Percentiles rank a stretch among this genome's conserved stretches.
phyloP scores from a whole-genome alignment of 2,797 vertebrate genomes.

The Lacerta bilineata region DNA sequence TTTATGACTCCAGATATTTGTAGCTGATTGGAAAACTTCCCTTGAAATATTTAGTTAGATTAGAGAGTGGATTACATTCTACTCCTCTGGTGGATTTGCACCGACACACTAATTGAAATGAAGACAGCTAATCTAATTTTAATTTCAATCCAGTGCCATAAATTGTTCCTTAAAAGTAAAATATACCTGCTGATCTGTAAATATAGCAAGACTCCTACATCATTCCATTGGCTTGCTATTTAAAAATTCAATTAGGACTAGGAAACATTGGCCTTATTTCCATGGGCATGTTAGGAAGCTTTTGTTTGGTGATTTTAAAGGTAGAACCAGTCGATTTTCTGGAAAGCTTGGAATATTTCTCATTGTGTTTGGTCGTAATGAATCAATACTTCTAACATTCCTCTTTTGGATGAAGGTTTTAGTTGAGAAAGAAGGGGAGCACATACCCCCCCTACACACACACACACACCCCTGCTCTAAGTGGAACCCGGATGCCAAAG shows the following conservation, averaged over 20 bases:
- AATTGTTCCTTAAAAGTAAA: conserved; percentile 70
- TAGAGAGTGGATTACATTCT: conserved; percentile 33
- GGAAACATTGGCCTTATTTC: conserved; percentile 55
- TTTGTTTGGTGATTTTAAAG: conserved; percentile 42
- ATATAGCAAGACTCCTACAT: conserved; percentile 62
- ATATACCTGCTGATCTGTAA: conserved; percentile 74
- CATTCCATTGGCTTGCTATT: conserved; percentile 61
- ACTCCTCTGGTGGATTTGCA: conserved; percentile 54
- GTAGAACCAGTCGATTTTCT: conserved; percentile 29
- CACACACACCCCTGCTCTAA: conserved; percentile 68
- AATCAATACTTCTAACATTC: conserved; percentile 60
- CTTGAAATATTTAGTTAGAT: conserved; percentile 58
- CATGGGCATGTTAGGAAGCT: conserved; percentile 31
- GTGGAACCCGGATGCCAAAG: conserved; percentile 83
- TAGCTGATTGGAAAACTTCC: conserved; percentile 61
- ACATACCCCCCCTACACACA: conserved; percentile 62
- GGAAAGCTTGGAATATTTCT: conserved; percentile 5
- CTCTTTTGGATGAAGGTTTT: conserved; percentile 58
- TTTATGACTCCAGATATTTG: conserved; percentile 34
- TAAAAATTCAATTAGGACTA: conserved; percentile 63
- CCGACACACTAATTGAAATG: conserved; percentile 67
- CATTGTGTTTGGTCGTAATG: conserved; percentile 48
- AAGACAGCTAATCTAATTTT: conserved; percentile 71
- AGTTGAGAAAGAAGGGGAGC: conserved; percentile 74
- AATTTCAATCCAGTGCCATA: conserved; percentile 63